phyloP scores from a whole-genome alignment of 2,888 invertebrate genomes.

The Aleiodes leptofemur region DNA sequence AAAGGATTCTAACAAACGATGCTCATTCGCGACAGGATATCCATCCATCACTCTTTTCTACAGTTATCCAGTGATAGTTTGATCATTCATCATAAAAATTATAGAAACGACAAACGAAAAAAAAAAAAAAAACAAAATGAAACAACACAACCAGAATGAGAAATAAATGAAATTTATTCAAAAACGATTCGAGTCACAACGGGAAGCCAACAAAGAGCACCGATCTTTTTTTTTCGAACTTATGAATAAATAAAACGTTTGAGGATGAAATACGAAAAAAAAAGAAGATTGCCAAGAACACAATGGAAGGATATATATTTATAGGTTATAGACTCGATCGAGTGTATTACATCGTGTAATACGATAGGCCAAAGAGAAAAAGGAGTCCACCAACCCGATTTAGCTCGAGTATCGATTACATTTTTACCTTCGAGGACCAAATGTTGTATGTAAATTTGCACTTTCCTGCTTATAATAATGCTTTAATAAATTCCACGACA shows the following conservation, averaged over 20 bases:
- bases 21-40: slow-evolving; percentile 18
- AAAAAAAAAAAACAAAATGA: too few species aligned
- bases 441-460: slow-evolving; percentile 23
- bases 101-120: not conserved
- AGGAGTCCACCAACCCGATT: slow-evolving; percentile 1
- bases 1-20: not conserved
- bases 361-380: slow-evolving; percentile 1
- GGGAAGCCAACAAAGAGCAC: slow-evolving; percentile 6
- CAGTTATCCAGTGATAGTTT: not conserved
- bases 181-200: slow-evolving; percentile 37
- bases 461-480: slow-evolving; percentile 40
- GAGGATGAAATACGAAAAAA: slow-evolving; percentile 15
- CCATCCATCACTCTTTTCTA: slow-evolving; percentile 37
- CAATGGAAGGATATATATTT: slow-evolving; percentile 13
- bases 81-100: slow-evolving; percentile 36
- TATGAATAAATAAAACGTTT: slow-evolving; percentile 12
- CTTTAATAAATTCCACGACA: slow-evolving; percentile 24
- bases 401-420: slow-evolving; percentile 25
- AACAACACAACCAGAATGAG: not conserved
- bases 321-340: slow-evolving; percentile 39
- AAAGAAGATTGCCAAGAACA: slow-evolving; percentile 13
- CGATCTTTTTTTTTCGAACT: not conserved
- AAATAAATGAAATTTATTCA: slow-evolving; percentile 33
- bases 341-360: slow-evolving; percentile 12
- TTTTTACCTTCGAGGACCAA: slow-evolving; percentile 11